Base-by-base conservation (phyloP, 2,113 vertebrate species). In the Dasyprocta punctata region DNA sequence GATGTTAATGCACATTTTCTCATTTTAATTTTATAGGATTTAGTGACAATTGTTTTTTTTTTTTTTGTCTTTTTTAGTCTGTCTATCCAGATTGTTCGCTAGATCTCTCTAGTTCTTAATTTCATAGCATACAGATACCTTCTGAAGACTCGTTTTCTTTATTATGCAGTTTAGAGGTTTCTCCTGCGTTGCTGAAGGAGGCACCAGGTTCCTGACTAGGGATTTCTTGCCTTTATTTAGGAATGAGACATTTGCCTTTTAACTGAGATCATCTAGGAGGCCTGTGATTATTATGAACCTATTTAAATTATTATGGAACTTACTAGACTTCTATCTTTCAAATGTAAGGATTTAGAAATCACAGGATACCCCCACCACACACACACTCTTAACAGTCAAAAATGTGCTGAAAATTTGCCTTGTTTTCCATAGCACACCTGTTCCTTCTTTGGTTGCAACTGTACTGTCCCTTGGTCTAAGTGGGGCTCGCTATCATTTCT, bases 1-100 rank as follows among this genome's bases (percentile, higher is more conserved):
- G 12, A 3, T 54, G 16, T 54, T 78, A 41, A 63, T 33, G 28
- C 1, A 4, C 77, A 11, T 61, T 86, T 95, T 26, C n/a, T 92
- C 54, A 33, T 82, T n/a, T 52, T 81, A 73, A 73, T 85, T 84
- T 87, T 86, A 8, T 19, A 94, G 19, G 16, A 54, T 61, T 81
- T 92, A 56, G 49, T 94, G 69, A 90, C 28, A 49, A 36, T 84
- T 44, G 85, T 91, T 87, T 49, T 73, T 58, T 41, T 80, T 44
- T 88, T 91, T 87, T 49, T 73, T 58, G 36, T 80, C 14, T 92
- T 95, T 56, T 67, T 93, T 41, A 88, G 49, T 58, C 80, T 89
- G 49, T 38, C 11, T 36, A 7, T 28, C 47, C 47, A 24, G 83
- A 30, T 60, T 95, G 1, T 78, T 94, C 92, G 69, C 84, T 92